Base-by-base conservation (phyloP, 2,797 vertebrate species). In the Lepus townsendii region DNA sequence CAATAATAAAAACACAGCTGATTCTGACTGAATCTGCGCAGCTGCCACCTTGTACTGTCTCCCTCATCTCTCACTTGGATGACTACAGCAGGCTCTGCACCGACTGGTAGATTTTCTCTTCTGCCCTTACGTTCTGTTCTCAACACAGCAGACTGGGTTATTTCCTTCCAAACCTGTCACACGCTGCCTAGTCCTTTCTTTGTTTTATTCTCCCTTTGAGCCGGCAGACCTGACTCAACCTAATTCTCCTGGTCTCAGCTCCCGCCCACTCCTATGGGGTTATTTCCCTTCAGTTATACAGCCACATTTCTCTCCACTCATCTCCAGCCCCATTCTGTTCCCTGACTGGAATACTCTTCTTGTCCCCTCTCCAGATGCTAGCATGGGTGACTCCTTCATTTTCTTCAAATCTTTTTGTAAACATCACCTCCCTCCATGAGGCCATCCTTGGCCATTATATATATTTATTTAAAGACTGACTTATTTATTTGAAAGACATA, bases 361-460 rank as follows among this genome's bases (percentile, higher is more conserved):
- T 7, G 1, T 35, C 22, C 38, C 17, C 22, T n/a, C 16, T 24
- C 1, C 38, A 75, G 42, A 76, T 73, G 63, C 0, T 5, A 79
- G 32, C 19, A 54, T 4, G 14, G n/a, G 10, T 94, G 22, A 47
- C 19, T 83, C n/a, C 26, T 47, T 82, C 50, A 79, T 0, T 10
- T 91, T 69, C 30, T 92, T 84, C 19, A 35, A 69, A 80, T 54
- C 4, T 88, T 50, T 76, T 13, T 9, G 71, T n/a, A 82, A 68
- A 78, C 27, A 4, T 42, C 11, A 72, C 5, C 9, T 63, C 24
- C 24, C 13, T 77, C 50, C 3, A 63, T 3, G 47, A 91, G 10
- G 20, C 13, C 7, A 54, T 89, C 6, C 24, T 20, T 83, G 32
- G 32, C 5, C 5, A 27, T 84, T 71, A 32, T 57, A 57, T 71